Evolutionary conservation across 2,113 vertebrate genomes (phyloP).

Genomic region (Lipotes vexillifer): DNA sequence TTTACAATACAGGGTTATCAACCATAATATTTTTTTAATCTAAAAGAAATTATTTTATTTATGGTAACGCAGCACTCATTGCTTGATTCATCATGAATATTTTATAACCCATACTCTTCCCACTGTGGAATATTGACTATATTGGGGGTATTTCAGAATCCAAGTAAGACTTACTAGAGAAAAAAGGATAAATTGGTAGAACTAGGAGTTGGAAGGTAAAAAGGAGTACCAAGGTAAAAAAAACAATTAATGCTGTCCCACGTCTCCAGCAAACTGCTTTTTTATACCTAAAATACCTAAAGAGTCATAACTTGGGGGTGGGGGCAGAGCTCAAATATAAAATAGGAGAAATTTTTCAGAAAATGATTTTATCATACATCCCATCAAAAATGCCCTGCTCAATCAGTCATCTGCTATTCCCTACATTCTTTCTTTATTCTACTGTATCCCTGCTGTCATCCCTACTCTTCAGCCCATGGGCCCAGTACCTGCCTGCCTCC

Average conservation of each 20-base stretch:
- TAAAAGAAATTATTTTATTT: slow-evolving; percentile 7
- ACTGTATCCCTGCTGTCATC: background rate
- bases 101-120: background rate
- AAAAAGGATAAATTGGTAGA: background rate
- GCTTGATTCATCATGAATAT: background rate
- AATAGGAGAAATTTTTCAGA: background rate
- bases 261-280: background rate
- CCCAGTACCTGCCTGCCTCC: background rate
- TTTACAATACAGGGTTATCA: background rate
- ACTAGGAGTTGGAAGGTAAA: background rate
- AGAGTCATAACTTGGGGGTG: background rate
- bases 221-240: background rate
- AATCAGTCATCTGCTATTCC: background rate
- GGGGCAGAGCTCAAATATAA: background rate
- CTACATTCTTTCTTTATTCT: background rate
- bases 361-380: background rate
- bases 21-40: background rate
- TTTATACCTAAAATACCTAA: background rate
- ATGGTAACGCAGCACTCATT: background rate
- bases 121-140: background rate
- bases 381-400: background rate
- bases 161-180: background rate
- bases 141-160: background rate
- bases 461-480: background rate
- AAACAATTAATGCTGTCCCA: background rate